Conservation (phyloP, 1,140 invertebrate species). For the Triops cancriformis region DNA sequence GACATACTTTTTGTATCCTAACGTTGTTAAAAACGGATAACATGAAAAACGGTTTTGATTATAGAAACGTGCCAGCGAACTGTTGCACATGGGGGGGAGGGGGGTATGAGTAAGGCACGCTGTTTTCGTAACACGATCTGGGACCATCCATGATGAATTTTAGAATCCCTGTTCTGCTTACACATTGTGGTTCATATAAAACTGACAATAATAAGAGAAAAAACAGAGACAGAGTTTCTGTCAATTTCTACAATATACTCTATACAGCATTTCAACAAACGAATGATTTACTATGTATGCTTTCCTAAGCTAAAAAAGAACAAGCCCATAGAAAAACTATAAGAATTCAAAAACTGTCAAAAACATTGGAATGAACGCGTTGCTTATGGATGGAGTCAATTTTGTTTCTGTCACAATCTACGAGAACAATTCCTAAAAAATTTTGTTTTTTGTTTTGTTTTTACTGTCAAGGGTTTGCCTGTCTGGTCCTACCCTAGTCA, state of each 20-base stretch:
- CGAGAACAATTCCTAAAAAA: background rate
- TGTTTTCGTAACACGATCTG: background rate
- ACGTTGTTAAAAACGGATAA: constrained; percentile 6
- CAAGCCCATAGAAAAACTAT: background rate
- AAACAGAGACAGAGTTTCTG: background rate
- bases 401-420: background rate
- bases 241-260: background rate
- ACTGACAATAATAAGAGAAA: background rate
- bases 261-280: background rate
- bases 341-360: background rate
- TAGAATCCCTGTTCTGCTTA: background rate
- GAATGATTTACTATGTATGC: background rate
- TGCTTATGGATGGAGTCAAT: background rate
- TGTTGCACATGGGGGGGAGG: background rate
- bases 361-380: background rate
- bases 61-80: background rate
- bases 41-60: background rate
- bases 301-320: background rate
- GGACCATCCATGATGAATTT: background rate
- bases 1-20: background rate
- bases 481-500: background rate
- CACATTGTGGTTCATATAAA: background rate
- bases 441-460: background rate
- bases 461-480: background rate
- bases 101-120: background rate